Evolutionary conservation across 2,113 vertebrate species (phyloP), one percentile per base, ranked within the genome.

Genomic region (Tangachromis dhanisi): DNA sequence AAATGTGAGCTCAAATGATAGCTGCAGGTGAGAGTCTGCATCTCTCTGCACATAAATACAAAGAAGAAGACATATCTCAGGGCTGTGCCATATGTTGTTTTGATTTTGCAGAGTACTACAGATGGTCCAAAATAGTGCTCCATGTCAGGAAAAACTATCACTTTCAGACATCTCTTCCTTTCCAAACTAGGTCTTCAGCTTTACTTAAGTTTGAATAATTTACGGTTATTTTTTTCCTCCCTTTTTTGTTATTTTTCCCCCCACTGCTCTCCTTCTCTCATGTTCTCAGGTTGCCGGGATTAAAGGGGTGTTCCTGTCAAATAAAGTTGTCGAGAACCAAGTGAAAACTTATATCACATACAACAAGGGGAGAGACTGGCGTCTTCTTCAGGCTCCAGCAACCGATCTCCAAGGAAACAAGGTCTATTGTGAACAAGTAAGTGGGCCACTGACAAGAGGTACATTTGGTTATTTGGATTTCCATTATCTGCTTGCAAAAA

Each of bases 261-360:
- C 80, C 31, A 31, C 84, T 31, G 29, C 85, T 90, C 86, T 86
- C 10, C 8, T 14, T 71, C 84, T 92, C 96, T 96, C 97, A 97
- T 98, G 97, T 97, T 97, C 96, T 95, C 97, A 99, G 98, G 98
- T 99, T 98, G 98, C 98, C 87, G 98, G 98, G 96, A 98, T 99
- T 97, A 99, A 99, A 96, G 98, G 98, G 95, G 98, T 99, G 97
- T 98, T 99, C 98, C 97, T 99, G 97, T 98, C 98, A 96, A 99
- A 99, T 97, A 98, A 98, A 97, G 98, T 98, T 97, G 97, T 97
- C 93, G 97, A 98, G 95, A 98, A 97, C 96, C 97, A 98, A 97
- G 98, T 98, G 94, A 98, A 98, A 97, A 99, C 98, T 90, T 98
- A 98, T 95, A 99, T 99, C 96, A 98, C 98, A 0, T 99, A 99